Conservation (phyloP, 2,888 invertebrate species). For the Thereva nobilitata region DNA sequence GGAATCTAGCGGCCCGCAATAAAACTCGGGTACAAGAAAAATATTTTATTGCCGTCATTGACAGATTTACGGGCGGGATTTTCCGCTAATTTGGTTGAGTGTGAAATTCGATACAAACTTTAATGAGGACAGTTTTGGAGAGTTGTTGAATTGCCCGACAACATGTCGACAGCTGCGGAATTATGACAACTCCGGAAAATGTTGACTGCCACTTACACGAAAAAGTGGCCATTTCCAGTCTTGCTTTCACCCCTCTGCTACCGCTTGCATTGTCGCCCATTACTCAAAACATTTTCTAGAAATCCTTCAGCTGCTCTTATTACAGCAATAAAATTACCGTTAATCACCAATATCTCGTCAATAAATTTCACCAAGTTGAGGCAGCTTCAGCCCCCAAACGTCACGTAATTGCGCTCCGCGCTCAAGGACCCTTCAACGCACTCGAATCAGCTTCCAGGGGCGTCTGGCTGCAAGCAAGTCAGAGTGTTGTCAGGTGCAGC, state of each 20-base stretch:
- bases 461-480: slow-evolving; percentile 1
- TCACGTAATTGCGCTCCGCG: slow-evolving; percentile 22
- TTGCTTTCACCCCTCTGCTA: too few relatives aligned
- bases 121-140: too few relatives aligned
- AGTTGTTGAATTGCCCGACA: neutral
- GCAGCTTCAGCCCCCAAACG: slow-evolving; percentile 2
- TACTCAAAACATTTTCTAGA: neutral
- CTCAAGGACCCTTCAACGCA: slow-evolving; percentile 12
- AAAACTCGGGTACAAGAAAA: slow-evolving; percentile 19
- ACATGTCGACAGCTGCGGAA: neutral
- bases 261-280: too few relatives aligned
- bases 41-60: slow-evolving; percentile 37
- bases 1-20: slow-evolving; percentile 25
- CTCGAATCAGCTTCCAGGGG: slow-evolving; percentile 6
- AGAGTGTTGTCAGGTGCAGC: slow-evolving; percentile 21
- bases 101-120: slow-evolving; percentile 9
- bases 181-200: neutral
- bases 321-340: neutral
- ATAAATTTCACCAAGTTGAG: slow-evolving; percentile 12
- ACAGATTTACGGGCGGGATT: slow-evolving; percentile 29
- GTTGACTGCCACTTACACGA: too few relatives aligned
- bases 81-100: slow-evolving; percentile 23
- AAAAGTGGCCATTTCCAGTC: too few relatives aligned
- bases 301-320: neutral
- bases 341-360: slow-evolving; percentile 24